Conservation (phyloP, 2,113 vertebrate genomes). For the Craseonycteris thonglongyai region DNA sequence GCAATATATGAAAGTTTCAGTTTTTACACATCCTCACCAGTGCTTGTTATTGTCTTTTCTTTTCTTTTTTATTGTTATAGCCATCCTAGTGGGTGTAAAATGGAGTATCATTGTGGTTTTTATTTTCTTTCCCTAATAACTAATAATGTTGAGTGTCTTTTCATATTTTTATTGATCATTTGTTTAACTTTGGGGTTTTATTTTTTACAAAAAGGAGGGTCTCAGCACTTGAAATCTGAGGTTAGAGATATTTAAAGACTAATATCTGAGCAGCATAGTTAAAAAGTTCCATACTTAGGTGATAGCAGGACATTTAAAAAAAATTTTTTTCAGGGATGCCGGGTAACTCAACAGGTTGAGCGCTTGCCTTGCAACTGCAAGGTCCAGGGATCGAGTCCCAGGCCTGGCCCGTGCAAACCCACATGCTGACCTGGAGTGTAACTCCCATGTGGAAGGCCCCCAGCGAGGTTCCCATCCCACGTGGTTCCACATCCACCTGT, state of each 20-base stretch:
- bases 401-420: too few species aligned
- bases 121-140: not conserved
- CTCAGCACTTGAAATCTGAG: not conserved
- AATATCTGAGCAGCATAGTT: not conserved
- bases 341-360: too few species aligned
- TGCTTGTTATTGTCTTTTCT: not conserved
- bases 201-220: not conserved
- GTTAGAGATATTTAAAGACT: slow-evolving; percentile 4
- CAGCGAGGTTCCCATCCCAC: too few species aligned
- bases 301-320: not conserved
- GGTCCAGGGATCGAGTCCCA: too few species aligned
- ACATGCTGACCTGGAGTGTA: too few species aligned
- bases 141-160: not conserved
- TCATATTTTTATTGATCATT: not conserved
- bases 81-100: not conserved
- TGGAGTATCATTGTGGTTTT: not conserved
- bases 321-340: not conserved
- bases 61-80: not conserved
- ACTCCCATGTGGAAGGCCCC: too few species aligned
- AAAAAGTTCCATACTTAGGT: not conserved
- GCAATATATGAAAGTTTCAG: not conserved
- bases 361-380: too few species aligned
- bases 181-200: not conserved
- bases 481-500: too few species aligned
- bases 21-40: not conserved